phyloP scores from a whole-genome alignment of 2,888 invertebrate genomes.

The Cryptus armator region DNA sequence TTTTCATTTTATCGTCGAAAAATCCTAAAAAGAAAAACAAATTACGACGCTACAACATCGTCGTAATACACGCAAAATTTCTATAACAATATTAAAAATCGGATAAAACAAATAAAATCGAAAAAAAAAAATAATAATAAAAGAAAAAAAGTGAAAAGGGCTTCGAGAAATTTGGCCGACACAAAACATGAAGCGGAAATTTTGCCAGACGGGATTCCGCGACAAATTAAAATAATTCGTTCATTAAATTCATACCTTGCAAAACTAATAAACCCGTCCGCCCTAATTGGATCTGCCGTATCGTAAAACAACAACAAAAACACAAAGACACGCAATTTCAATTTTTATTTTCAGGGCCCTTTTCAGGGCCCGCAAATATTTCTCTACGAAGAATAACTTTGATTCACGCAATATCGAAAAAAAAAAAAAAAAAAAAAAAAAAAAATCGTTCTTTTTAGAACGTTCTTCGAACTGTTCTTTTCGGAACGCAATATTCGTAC shows the following conservation, averaged over 20 bases:
- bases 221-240: background rate
- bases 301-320: conserved; percentile 34
- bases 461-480: conserved; percentile 63
- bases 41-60: background rate
- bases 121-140: too few species aligned
- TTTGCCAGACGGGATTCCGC: conserved; percentile 31
- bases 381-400: conserved; percentile 71
- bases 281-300: conserved; percentile 27
- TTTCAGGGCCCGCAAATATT: conserved; percentile 81
- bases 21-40: background rate
- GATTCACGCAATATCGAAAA: conserved; percentile 40
- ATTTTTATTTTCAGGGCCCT: conserved; percentile 79
- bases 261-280: conserved; percentile 28
- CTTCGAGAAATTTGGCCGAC: background rate
- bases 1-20: conserved; percentile 19
- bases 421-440: conserved; percentile 31
- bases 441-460: conserved; percentile 60
- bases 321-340: conserved; percentile 28
- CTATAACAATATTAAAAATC: background rate
- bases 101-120: background rate
- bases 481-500: conserved; percentile 59
- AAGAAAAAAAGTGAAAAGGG: background rate
- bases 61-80: background rate
- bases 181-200: conserved; percentile 28
- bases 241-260: conserved; percentile 33